phyloP scores from a whole-genome alignment of 2,888 invertebrate genomes.

The Epinotia nisella region DNA sequence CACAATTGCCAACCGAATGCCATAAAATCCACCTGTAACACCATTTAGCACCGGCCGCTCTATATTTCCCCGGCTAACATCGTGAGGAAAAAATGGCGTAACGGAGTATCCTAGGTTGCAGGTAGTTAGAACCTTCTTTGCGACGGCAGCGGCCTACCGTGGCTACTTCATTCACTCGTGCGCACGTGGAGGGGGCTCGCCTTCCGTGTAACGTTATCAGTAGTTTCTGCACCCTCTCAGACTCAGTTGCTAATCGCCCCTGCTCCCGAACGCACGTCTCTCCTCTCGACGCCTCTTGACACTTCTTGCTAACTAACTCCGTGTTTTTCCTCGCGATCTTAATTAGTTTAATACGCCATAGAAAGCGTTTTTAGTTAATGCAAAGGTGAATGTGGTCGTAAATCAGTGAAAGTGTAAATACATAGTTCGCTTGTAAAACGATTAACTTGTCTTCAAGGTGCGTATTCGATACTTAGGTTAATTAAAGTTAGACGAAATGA shows the following conservation, averaged over 20 bases:
- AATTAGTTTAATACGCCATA: constrained; percentile 49
- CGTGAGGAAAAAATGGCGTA: not conserved
- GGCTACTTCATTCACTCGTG: constrained; percentile 78
- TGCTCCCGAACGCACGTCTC: constrained; percentile 78
- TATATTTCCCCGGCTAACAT: constrained; percentile 13
- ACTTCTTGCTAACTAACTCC: constrained; percentile 69
- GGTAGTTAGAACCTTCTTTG: constrained; percentile 15
- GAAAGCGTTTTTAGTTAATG: constrained; percentile 40
- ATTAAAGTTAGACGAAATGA: constrained; percentile 41
- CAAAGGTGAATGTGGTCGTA: constrained; percentile 44
- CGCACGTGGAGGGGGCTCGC: constrained; percentile 76
- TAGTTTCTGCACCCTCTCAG: constrained; percentile 81
- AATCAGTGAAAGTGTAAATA: constrained; percentile 56
- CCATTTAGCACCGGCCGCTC: constrained; percentile 20
- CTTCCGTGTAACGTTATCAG: constrained; percentile 84
- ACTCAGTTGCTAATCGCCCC: constrained; percentile 83
- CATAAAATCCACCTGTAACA: constrained; percentile 34
- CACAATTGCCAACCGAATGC: constrained; percentile 28
- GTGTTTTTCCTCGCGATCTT: constrained; percentile 49
- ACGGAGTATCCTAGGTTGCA: not conserved
- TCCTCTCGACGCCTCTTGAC: constrained; percentile 57
- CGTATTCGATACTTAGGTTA: constrained; percentile 51
- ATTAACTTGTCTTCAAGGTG: constrained; percentile 54
- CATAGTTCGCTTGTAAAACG: constrained; percentile 50
- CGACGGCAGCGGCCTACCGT: constrained; percentile 48